Percentiles rank a stretch among this genome's conserved stretches.
Evolutionary conservation across 2,888 invertebrate genomes (phyloP).

Genomic region (Thecophora atra): DNA sequence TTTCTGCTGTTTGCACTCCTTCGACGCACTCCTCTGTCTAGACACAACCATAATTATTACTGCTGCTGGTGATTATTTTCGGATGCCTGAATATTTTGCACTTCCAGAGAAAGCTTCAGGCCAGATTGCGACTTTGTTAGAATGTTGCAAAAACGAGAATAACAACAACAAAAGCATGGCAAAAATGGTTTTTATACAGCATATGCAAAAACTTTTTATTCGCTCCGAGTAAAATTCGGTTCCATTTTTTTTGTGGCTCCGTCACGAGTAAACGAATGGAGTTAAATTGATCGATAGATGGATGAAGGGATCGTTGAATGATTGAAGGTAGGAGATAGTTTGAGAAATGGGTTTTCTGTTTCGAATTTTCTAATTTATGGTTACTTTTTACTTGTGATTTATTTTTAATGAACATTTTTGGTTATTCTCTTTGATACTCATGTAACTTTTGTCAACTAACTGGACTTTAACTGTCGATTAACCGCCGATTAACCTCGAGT

Average conservation of each 20-base stretch:
- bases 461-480: no score
- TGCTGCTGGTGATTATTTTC: neutral
- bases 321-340: neutral
- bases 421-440: no score
- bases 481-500: no score
- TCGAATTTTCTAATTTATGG: no score
- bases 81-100: neutral
- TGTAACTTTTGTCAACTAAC: no score
- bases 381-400: no score
- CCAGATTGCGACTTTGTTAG: neutral
- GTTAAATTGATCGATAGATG: no score
- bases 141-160: neutral
- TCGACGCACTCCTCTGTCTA: slow-evolving; percentile 27
- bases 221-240: neutral
- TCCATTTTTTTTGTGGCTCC: neutral
- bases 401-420: no score
- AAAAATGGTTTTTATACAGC: neutral
- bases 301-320: no score
- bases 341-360: slow-evolving; percentile 12
- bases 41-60: slow-evolving; percentile 30
- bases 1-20: neutral
- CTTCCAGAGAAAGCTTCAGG: slow-evolving; percentile 32
- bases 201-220: neutral
- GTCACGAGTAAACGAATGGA: no score
- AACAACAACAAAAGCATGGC: no score